A percentile compares a stretch with the other conserved stretches of the same genome.
phyloP scores from a whole-genome alignment of 2,113 vertebrate species.

The Semnornis frantzii region DNA sequence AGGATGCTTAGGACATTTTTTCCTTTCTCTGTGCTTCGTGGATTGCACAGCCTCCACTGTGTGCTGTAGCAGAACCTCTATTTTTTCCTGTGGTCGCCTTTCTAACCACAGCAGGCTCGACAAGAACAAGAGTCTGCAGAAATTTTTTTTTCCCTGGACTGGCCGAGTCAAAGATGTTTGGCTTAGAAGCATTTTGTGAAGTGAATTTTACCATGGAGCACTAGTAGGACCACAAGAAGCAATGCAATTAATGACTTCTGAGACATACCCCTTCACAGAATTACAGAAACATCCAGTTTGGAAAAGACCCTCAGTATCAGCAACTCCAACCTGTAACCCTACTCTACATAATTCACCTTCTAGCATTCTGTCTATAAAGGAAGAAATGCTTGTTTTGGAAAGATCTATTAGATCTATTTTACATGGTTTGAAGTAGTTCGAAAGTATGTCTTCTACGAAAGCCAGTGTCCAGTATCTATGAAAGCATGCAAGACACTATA shows the following conservation, averaged over 20 bases:
- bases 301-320: background rate
- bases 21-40: background rate
- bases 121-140: background rate
- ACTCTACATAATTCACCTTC: no score
- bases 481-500: background rate
- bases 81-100: background rate
- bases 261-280: background rate
- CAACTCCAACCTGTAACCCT: no score
- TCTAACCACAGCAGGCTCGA: background rate
- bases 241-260: background rate
- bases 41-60: background rate
- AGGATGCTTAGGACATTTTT: background rate
- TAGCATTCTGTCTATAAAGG: background rate
- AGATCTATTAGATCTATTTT: background rate
- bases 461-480: background rate
- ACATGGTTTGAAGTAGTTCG: background rate
- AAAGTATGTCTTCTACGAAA: background rate
- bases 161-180: background rate
- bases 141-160: background rate
- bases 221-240: background rate
- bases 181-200: background rate
- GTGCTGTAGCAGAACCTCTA: background rate
- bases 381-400: background rate
- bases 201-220: background rate
- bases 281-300: background rate